Evolutionary conservation across 2,797 vertebrate genomes (phyloP).

Genomic region (Nannoperca australis): DNA sequence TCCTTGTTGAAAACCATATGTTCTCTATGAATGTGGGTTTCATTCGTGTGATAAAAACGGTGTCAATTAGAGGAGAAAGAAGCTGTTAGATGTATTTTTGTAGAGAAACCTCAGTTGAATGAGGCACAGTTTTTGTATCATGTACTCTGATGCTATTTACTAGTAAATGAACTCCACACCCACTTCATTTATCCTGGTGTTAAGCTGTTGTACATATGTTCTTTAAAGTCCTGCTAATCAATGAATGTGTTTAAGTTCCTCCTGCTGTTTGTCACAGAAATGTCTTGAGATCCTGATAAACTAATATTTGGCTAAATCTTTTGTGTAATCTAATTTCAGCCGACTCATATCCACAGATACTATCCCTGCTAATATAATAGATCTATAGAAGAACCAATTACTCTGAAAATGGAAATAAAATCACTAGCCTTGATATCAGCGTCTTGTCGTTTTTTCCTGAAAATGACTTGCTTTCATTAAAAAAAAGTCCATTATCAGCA

Average conservation of each 20-base stretch:
- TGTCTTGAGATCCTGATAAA: constrained; percentile 51
- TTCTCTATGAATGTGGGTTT: constrained; percentile 43
- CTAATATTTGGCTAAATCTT: constrained; percentile 46
- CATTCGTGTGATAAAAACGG: constrained; percentile 60
- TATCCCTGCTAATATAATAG: constrained; percentile 60
- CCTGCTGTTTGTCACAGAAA: constrained; percentile 40
- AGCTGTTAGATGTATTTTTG: constrained; percentile 81
- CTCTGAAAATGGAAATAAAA: constrained; percentile 74
- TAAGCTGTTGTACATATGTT: constrained; percentile 52
- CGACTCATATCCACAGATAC: constrained; percentile 55
- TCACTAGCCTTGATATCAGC: constrained; percentile 43
- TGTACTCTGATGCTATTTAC: constrained; percentile 66
- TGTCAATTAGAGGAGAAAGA: constrained; percentile 64
- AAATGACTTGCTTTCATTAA: constrained; percentile 20
- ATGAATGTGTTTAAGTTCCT: constrained; percentile 3
- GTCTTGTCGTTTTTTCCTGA: constrained; percentile 38
- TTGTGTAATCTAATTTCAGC: constrained; percentile 53
- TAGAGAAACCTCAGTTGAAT: constrained; percentile 77
- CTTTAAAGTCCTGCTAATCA: constrained; percentile 23
- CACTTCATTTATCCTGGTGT: constrained; percentile 34
- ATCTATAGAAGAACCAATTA: constrained; percentile 40
- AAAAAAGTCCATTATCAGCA: constrained; percentile 29
- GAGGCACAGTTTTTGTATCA: constrained; percentile 72
- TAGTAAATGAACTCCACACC: constrained; percentile 31
- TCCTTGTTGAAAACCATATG: constrained; percentile 37